Conservation (phyloP, 2,113 vertebrate species). For the Sorex fumeus region DNA sequence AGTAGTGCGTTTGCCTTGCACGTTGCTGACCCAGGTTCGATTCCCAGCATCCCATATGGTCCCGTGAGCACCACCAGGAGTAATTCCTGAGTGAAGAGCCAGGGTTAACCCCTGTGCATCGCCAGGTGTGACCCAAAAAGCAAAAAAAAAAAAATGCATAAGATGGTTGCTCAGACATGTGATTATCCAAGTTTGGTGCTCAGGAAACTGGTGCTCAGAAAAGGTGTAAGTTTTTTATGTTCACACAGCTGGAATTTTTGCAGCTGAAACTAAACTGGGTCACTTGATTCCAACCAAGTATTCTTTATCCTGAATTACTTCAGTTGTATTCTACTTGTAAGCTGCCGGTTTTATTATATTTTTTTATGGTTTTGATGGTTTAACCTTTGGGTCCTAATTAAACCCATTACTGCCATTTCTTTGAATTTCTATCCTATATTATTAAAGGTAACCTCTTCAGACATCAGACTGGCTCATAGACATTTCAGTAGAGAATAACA, state of each 20-base stretch:
- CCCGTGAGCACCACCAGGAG: too few relatives aligned
- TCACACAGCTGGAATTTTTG: background rate
- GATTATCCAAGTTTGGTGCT: background rate
- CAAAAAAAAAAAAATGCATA: background rate
- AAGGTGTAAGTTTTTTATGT: background rate
- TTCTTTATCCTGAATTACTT: background rate
- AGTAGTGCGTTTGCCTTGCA: too few relatives aligned
- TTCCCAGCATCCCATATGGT: too few relatives aligned
- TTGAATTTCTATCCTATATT: background rate
- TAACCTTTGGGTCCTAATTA: background rate
- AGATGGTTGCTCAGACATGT: too few relatives aligned
- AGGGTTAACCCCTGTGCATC: too few relatives aligned
- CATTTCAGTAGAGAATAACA: background rate
- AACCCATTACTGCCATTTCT: background rate
- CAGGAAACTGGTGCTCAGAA: background rate
- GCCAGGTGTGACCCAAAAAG: too few relatives aligned
- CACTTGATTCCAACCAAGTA: background rate
- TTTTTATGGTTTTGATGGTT: background rate
- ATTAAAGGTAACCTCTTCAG: background rate
- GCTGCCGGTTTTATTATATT: background rate
- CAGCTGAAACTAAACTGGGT: background rate
- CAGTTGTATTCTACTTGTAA: background rate
- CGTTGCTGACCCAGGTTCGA: too few relatives aligned
- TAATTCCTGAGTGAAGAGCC: too few relatives aligned
- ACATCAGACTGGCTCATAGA: background rate